Base-by-base conservation (phyloP, 2,797 vertebrate genomes). In the Danionella dracula region DNA sequence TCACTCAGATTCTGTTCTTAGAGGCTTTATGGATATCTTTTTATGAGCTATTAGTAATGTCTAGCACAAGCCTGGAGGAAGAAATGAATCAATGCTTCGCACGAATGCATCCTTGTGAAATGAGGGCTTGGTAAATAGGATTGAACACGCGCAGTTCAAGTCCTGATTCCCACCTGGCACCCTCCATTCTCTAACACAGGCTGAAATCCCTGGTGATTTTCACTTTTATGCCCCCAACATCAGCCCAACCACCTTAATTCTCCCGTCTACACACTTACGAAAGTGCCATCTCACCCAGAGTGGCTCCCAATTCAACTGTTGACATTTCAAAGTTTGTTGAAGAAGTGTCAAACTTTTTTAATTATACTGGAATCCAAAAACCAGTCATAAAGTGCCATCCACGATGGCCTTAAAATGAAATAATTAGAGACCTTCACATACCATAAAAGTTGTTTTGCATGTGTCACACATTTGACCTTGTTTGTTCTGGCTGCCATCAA, bases 71-170 rank as follows among this genome's bases (percentile, higher is more conserved):
- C 42, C 44, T 4, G 11, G 21, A 49, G 46, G 53, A n/a, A 66
- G 45, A 40, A 32, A 66, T 66, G 53, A 66, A 56, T 57, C 42
- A 20, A 2, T 8, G 61, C 38, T 21, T 15, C 23, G 49, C 61
- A 56, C 38, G 51, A 66, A 15, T 27, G 51, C 63, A 66, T 56
- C 29, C 35, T 41, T 56, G 50, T 50, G 48, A 71, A 65, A 70
- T 65, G 68, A 58, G 55, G 68, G 53, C 37, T 58, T 31, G 38
- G 45, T 71, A 61, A 72, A 67, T 64, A 72, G 56, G 70, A 49
- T 56, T 55, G n/a, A 72, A 72, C 57, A 61, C 34, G 34, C 34
- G 38, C 57, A 67, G 42, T n/a, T 67, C 57, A 62, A 32, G 41
- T 46, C n/a, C 46, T 32, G 57, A 54, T 67, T 51, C n/a, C 32